Evolutionary conservation across 2,797 vertebrate genomes (phyloP).

Genomic region (Acipenser oxyrinchus): DNA sequence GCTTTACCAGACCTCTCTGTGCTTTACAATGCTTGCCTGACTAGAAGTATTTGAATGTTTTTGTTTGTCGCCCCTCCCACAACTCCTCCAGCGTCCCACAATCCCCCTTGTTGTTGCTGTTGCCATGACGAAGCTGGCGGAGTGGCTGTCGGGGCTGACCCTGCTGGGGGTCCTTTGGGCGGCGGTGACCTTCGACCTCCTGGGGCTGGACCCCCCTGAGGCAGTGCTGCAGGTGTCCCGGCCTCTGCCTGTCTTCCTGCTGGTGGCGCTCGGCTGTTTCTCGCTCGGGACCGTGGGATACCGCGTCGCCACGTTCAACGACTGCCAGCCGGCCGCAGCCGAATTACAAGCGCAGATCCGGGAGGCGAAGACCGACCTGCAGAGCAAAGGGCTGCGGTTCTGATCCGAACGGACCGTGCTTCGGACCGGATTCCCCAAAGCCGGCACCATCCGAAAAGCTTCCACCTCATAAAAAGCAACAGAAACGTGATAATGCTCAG

Average conservation of each 20-base stretch:
- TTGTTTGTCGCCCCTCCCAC: too few species aligned
- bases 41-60: too few species aligned
- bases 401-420: conserved; percentile 31
- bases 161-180: conserved; percentile 65
- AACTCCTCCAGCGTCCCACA: not conserved
- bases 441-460: too few species aligned
- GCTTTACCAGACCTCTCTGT: too few species aligned
- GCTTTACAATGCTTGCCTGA: too few species aligned
- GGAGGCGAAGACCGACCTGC: conserved; percentile 70
- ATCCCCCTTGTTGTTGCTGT: not conserved
- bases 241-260: conserved; percentile 83
- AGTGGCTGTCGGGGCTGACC: conserved; percentile 69
- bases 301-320: conserved; percentile 84
- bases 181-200: conserved; percentile 61
- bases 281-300: conserved; percentile 80
- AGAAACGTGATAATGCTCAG: too few species aligned
- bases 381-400: conserved; percentile 64
- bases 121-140: conserved; percentile 78
- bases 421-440: too few species aligned
- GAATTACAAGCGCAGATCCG: conserved; percentile 76
- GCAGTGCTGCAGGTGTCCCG: conserved; percentile 64
- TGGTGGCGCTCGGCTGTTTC: conserved; percentile 83
- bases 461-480: too few species aligned
- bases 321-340: conserved; percentile 76
- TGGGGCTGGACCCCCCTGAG: conserved; percentile 58